Evolutionary conservation across 2,888 invertebrate species (phyloP).

Genomic region (Macaria notata): DNA sequence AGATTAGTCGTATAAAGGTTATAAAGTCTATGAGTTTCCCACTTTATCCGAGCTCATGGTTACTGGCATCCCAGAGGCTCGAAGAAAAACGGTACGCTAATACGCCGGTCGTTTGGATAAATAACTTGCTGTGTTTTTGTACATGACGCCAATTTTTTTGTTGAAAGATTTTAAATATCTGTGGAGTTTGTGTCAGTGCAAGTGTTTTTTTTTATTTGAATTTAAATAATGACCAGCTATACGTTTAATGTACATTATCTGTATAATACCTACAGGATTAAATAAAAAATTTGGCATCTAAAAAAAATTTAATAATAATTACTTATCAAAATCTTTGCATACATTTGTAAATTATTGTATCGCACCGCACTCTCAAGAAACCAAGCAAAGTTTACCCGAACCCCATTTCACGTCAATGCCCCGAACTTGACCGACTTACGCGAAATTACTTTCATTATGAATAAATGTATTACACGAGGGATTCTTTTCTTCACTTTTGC

Average conservation of each 20-base stretch:
- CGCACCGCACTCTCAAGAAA: too few species aligned
- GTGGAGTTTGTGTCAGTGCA: too few species aligned
- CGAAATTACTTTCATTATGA: slow-evolving; percentile 72
- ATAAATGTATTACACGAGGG: slow-evolving; percentile 72
- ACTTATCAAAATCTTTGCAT: too few species aligned
- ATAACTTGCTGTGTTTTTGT: slow-evolving; percentile 5
- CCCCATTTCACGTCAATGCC: slow-evolving; percentile 12
- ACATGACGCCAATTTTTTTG: slow-evolving; percentile 3
- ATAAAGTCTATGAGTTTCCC: too few species aligned
- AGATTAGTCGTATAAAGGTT: too few species aligned
- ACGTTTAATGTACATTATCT: too few species aligned
- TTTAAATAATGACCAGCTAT: too few species aligned
- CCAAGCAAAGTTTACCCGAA: slow-evolving; percentile 15
- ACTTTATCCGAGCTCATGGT: slow-evolving; percentile 33
- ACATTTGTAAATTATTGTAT: too few species aligned
- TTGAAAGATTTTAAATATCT: neutral
- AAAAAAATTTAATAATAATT: too few species aligned
- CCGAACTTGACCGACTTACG: slow-evolving; percentile 41
- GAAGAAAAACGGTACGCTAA: slow-evolving; percentile 19
- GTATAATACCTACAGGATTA: too few species aligned
- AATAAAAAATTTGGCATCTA: too few species aligned
- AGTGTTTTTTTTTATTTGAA: too few species aligned
- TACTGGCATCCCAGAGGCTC: slow-evolving; percentile 29
- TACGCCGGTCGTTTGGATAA: slow-evolving; percentile 10
- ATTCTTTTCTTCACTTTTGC: slow-evolving; percentile 59